These are phyloP conservation scores for Spizella passerina DNA, from an alignment of 2,797 vertebrate species.

Conservation along the genomic window DNA sequence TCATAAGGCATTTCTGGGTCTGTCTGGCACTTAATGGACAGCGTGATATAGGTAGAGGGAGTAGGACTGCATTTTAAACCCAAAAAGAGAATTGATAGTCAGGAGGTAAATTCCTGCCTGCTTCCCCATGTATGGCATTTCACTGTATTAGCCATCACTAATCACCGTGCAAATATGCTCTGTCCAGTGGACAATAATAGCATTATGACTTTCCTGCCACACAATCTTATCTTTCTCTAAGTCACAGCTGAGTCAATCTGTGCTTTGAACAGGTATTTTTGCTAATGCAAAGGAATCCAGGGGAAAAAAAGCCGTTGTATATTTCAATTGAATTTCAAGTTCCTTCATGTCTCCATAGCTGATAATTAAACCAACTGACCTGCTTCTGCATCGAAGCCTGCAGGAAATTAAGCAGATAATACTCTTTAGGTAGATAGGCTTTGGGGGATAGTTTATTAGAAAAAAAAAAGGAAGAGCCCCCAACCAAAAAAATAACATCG, in stretches of 20 bases:
- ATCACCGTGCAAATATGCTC: constrained; percentile 6
- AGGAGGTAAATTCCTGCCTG: neutral
- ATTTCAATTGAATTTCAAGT: constrained; percentile 54
- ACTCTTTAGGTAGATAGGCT: constrained; percentile 60
- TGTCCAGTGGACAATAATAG: neutral
- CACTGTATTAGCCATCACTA: neutral
- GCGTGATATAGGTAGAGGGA: neutral
- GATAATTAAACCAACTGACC: constrained; percentile 68
- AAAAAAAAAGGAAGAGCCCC: neutral
- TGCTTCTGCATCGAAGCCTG: constrained; percentile 55
- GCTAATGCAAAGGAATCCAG: neutral
- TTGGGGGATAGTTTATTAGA: constrained; percentile 57
- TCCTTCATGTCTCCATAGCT: constrained; percentile 48
- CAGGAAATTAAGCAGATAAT: constrained; percentile 69
- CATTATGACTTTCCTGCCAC: constrained; percentile 23
- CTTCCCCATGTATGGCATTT: neutral
- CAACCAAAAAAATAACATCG: constrained; percentile 42
- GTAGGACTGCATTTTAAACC: constrained; percentile 1
- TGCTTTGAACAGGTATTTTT: constrained; percentile 57
- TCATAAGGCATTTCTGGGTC: neutral
- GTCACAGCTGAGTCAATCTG: constrained; percentile 37
- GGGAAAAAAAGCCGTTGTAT: neutral
- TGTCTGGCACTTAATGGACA: neutral
- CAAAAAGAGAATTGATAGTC: neutral
- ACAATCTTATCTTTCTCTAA: constrained; percentile 29